Evolutionary conservation across 2,888 invertebrate genomes (phyloP).

Genomic region (Tinea pellionella): DNA sequence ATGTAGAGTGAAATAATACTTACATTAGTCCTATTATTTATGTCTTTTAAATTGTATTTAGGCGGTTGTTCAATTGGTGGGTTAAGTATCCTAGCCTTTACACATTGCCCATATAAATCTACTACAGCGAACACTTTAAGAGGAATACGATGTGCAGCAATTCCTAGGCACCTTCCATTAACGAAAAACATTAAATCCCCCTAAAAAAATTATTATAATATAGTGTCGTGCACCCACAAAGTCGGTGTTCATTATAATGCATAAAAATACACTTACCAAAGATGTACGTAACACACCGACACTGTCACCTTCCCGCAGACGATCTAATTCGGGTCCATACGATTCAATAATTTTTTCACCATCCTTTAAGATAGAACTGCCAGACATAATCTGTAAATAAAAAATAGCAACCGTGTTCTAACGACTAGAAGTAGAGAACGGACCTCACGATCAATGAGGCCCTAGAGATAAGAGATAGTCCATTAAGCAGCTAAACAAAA

Average conservation of each 20-base stretch:
- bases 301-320: slow-evolving; percentile 83
- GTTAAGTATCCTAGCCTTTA: slow-evolving; percentile 77
- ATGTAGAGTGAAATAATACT: background rate
- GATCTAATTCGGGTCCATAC: slow-evolving; percentile 88
- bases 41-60: background rate
- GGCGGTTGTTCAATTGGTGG: background rate
- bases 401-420: too few relatives aligned
- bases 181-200: slow-evolving; percentile 89
- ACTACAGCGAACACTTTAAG: slow-evolving; percentile 89
- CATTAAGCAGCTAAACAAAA: too few relatives aligned
- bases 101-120: slow-evolving; percentile 94
- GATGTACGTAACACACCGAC: slow-evolving; percentile 87
- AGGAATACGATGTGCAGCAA: slow-evolving; percentile 85
- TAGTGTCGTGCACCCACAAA: background rate
- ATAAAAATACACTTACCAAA: slow-evolving; percentile 74
- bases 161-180: slow-evolving; percentile 89
- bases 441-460: too few relatives aligned
- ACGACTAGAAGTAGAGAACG: too few relatives aligned
- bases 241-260: too few relatives aligned
- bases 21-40: background rate
- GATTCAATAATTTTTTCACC: slow-evolving; percentile 84
- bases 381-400: slow-evolving; percentile 80
- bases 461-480: too few relatives aligned
- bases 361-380: slow-evolving; percentile 86
- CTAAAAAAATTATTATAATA: slow-evolving; percentile 39